phyloP scores from a whole-genome alignment of 1,140 invertebrate genomes.

The Lutraria rhynchaena region DNA sequence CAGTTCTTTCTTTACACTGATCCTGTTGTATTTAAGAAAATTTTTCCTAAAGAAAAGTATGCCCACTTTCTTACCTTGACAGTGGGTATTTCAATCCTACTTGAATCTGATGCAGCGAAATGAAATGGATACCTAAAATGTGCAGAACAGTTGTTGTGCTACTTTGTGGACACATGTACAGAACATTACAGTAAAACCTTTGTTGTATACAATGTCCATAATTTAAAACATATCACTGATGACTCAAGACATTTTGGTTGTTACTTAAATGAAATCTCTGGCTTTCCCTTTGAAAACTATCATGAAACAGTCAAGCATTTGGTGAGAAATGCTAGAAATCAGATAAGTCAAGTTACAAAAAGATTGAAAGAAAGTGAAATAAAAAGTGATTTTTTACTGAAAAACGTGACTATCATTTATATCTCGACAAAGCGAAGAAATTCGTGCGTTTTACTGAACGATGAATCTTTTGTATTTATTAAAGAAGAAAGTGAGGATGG shows the following conservation, averaged over 20 bases:
- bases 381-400: neutral
- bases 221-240: conserved; percentile 79
- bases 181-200: conserved; percentile 75
- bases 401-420: neutral
- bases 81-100: conserved; percentile 69
- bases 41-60: conserved; percentile 76
- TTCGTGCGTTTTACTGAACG: conserved; percentile 40
- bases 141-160: conserved; percentile 70
- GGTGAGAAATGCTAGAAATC: conserved; percentile 64
- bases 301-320: conserved; percentile 79
- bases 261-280: conserved; percentile 77
- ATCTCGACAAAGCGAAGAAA: conserved; percentile 34
- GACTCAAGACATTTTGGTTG: conserved; percentile 80
- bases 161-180: conserved; percentile 74
- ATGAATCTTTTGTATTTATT: conserved; percentile 17
- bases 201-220: conserved; percentile 81
- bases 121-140: conserved; percentile 54
- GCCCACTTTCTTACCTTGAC: conserved; percentile 81
- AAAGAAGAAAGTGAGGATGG: conserved; percentile 8
- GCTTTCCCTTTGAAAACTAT: conserved; percentile 83
- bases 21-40: conserved; percentile 76
- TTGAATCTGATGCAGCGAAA: conserved; percentile 11
- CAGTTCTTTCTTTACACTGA: conserved; percentile 83
- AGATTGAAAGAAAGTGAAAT: conserved; percentile 62
- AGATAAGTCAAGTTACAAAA: conserved; percentile 71